Evolutionary conservation across 1,140 invertebrate species (phyloP).

Genomic region (Dryas iulia): DNA sequence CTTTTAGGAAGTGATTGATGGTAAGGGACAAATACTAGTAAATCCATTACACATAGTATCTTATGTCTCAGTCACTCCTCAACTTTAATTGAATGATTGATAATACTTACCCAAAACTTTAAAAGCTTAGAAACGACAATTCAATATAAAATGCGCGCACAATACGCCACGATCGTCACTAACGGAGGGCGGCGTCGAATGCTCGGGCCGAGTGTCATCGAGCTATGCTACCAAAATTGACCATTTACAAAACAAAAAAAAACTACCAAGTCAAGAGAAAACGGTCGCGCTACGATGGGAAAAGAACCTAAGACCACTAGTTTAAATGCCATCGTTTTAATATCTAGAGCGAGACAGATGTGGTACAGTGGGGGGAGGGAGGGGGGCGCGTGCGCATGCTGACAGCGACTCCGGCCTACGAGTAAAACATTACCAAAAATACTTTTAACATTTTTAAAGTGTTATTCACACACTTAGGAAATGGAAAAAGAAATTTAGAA

Average conservation of each 20-base stretch:
- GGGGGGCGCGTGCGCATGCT: slow-evolving; percentile 23
- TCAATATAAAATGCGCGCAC: too few species aligned
- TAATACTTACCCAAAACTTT: too few species aligned
- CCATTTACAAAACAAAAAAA: slow-evolving; percentile 42
- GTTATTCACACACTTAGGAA: too few species aligned
- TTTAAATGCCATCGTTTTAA: slow-evolving; percentile 63
- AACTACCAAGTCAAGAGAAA: slow-evolving; percentile 63
- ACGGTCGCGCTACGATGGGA: slow-evolving; percentile 62
- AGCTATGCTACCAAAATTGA: slow-evolving; percentile 58
- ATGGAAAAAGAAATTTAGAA: too few species aligned
- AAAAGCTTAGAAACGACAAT: too few species aligned
- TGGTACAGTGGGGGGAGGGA: background rate
- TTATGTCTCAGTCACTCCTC: too few species aligned
- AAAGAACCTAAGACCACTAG: slow-evolving; percentile 62
- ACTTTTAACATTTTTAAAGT: too few species aligned
- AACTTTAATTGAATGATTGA: too few species aligned
- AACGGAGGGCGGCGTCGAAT: slow-evolving; percentile 44
- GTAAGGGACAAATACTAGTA: too few species aligned
- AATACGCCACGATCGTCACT: slow-evolving; percentile 54
- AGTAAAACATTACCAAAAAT: slow-evolving; percentile 56
- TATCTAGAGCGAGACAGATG: slow-evolving; percentile 52
- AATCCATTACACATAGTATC: too few species aligned
- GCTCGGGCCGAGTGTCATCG: slow-evolving; percentile 50
- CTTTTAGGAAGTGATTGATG: too few species aligned
- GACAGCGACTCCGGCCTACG: slow-evolving; percentile 33